Evolutionary conservation across 2,797 vertebrate genomes (phyloP).

Genomic region (Streptopelia turtur): DNA sequence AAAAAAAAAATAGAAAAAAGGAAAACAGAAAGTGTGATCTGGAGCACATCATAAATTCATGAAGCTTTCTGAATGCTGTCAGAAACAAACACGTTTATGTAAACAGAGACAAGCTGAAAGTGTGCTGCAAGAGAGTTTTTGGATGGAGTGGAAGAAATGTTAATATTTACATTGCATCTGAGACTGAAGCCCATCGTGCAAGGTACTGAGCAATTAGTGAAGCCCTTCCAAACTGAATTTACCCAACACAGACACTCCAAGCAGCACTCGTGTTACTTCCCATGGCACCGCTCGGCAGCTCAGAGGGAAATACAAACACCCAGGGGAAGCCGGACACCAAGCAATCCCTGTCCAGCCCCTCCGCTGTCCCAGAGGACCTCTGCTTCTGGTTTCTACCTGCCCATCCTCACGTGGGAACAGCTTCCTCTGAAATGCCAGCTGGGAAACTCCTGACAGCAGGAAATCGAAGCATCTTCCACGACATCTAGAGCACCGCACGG

Average conservation of each 20-base stretch:
- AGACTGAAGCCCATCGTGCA: neutral
- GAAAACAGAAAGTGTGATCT: neutral
- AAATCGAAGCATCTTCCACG: neutral
- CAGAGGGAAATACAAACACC: accelerated
- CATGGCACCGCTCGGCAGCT: accelerated
- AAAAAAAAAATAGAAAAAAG: neutral
- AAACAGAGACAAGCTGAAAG: slow-evolving; percentile 18
- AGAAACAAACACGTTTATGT: slow-evolving; percentile 23
- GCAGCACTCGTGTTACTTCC: neutral
- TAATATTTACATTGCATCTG: neutral
- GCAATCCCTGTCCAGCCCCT: neutral
- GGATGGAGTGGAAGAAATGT: accelerated
- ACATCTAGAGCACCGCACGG: slow-evolving; percentile 11
- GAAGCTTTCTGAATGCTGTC: slow-evolving; percentile 39
- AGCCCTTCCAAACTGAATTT: neutral
- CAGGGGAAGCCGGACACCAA: neutral
- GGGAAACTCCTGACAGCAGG: neutral
- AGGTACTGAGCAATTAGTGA: neutral
- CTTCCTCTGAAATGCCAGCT: slow-evolving; percentile 20
- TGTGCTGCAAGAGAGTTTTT: neutral
- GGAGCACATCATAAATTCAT: slow-evolving; percentile 60
- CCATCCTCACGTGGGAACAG: neutral
- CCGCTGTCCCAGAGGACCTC: neutral
- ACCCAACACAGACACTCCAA: neutral
- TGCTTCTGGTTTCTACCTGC: neutral